Base-by-base conservation (phyloP, 30 jellyfish, hydroid and myxozoan species). In the Aurelia coerulea region DNA sequence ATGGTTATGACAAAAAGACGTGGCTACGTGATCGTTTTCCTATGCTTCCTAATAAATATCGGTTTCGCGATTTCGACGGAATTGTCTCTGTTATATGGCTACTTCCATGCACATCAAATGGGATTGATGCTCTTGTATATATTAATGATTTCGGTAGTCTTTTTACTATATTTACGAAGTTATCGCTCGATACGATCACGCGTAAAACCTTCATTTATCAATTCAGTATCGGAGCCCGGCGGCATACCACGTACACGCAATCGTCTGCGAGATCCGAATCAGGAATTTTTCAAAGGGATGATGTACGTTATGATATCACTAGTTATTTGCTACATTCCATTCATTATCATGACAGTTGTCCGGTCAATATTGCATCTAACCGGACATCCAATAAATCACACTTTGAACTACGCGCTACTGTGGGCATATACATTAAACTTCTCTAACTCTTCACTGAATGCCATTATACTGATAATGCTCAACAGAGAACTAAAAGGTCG, bases 341-440 rank as follows among this genome's bases (percentile, higher is more conserved):
- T 14, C 37, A 46, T 73, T 2, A 42, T 50, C 2, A 15, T 73
- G 46, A 73, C 49, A 73, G 58, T 73, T 9, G 83, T 23, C 6
- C 41, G 69, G 83, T 11, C 69, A 16, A 49, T 46, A 12, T 54
- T 73, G 39, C 83, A 73, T 33, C 68, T 73, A 19, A 54, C 68
- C 16, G 83, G 83, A 15, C 54, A 29, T 42, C 16, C 83, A 16
- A 42, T 18, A 42, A 42, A 73, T 15, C 51, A 50, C 18, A 49
- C 62, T 15, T 46, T 46, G 14, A 73, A 37, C 4, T 73, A 41
- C 33, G 33, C 68, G 13, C 83, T 73, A 7, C 69, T 67, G 14
- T 46, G 54, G 83, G 83, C 83, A 19, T 73, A 73, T 50, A 67
- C 32, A 15, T 14, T 73, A 65, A 73, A 73, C 23, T 39, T 65